Evolutionary conservation across 2,888 invertebrate genomes (phyloP).

Genomic region (Cephus spinipes): DNA sequence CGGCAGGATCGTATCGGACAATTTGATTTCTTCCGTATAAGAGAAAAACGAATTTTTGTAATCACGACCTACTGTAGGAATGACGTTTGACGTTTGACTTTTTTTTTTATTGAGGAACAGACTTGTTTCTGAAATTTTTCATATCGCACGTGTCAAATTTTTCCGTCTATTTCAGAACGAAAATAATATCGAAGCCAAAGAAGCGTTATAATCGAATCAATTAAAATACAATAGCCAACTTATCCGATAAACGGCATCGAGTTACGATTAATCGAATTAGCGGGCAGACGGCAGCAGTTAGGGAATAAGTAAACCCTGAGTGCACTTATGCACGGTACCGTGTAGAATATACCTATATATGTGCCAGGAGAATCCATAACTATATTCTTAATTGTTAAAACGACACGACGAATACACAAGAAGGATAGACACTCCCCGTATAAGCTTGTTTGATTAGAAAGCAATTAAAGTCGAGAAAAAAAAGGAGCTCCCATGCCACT

Average conservation of each 20-base stretch:
- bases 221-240: conserved; percentile 52
- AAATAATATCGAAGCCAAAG: conserved; percentile 40
- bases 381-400: not conserved
- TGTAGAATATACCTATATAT: not conserved
- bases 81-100: no score
- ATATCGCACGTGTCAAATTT: no score
- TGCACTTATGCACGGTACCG: not conserved
- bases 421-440: not conserved
- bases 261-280: conserved; percentile 55
- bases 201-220: conserved; percentile 55
- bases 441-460: not conserved
- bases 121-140: no score
- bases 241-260: conserved; percentile 57
- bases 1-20: no score
- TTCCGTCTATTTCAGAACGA: not conserved
- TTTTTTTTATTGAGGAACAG: no score
- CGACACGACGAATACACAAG: not conserved
- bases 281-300: conserved; percentile 10
- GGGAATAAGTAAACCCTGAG: no score
- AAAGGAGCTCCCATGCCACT: not conserved
- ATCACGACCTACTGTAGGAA: no score
- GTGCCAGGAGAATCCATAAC: not conserved
- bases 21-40: no score
- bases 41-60: no score
- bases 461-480: not conserved